Evolutionary conservation across 2,888 invertebrate genomes (phyloP), one percentile per base, ranked within the genome.

Genomic region (Nomada ruficornis): DNA sequence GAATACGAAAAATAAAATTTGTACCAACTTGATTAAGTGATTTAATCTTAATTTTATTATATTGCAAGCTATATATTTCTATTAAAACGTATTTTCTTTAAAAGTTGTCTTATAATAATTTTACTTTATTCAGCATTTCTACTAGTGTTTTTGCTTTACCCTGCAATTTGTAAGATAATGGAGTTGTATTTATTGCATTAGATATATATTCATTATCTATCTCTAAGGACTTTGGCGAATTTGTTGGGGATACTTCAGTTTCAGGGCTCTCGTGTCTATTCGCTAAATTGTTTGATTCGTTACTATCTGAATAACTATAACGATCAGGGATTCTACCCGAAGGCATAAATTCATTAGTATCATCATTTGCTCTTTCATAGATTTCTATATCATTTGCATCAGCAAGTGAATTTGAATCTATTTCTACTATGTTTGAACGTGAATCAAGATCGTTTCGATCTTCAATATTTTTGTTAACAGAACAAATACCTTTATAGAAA

Each of bases 81-180:
- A 18, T 52, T 52, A 23, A 36, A 36, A 36, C 36, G 36, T 23
- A 44, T 50, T 44, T 42, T 15, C n/a, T 2, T 62, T 7, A n/a
- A 59, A 2, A 9, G 44, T 64, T 10, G 18, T 13, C 23, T 63
- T 44, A 18, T 50, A 54, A 36, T 36, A 26, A 26, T 20, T 78
- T 78, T 1, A 9, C 26, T 26, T 71, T 79, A 7, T 67, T 50
- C 44, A 80, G 18, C 71, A 80, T 65, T n/a, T 59, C 20, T 26
- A 54, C 13, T 50, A 71, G 42, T 15, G 2, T 55, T 20, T 18
- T 78, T 2, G 26, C 59, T 55, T 55, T 80, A 1, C 50, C 65
- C 50, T 68, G 47, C 1, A 18, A n/a, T 13, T 60, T 13, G 0
- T 54, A 54, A 15, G 20, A 13, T 2, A 47, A 7, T 20, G 20